Base-by-base conservation (phyloP, 2,888 invertebrate genomes). In the Hartigia nigra region DNA sequence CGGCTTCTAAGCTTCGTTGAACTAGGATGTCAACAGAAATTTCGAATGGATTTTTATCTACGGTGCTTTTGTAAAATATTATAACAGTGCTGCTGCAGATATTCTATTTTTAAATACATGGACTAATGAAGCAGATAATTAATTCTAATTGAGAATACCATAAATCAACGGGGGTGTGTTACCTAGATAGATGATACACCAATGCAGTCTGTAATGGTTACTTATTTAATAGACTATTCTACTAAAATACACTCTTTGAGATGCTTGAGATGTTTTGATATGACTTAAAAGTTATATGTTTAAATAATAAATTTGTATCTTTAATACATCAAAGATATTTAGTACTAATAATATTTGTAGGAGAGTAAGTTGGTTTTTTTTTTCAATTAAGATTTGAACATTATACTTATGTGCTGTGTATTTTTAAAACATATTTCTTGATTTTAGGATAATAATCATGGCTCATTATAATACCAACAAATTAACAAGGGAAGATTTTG, bases 401-500 rank as follows among this genome's bases (percentile, higher is more conserved):
- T 55, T 55, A 55, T 23, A 23, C 14, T 23, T 55, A 9, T 55
- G 9, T 9, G 5, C 9, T 39, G 5, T 55, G 23, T 55, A 55
- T 55, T 9, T 23, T 55, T 23, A 23, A 5, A 55, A 55, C 23
- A 9, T 23, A 1, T 23, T 23, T 23, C 0, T 72, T 72, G 34
- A 34, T 75, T 75, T 31, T 32, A 75, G 34, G 36, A 75, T n/a
- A 75, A 75, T 32, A 81, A 80, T 82, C 11, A 88, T 87, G 87
- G 85, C 87, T 5, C 74, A 85, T 74, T 78, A 83, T 31, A 79
- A 81, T 32, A 75, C 74, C 3, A 77, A 77, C 37, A 84, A 88
- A 5, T 81, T 92, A 31, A 83, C 87, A 3, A 84, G 92, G 83
- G 92, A 93, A 79, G 92, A 93, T 88, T 93, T 92, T 82, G 92